A percentile compares a stretch with the other conserved stretches of the same genome.
Evolutionary conservation across 2,113 vertebrate genomes (phyloP).

Genomic region (Nothocercus nigrocapillus): DNA sequence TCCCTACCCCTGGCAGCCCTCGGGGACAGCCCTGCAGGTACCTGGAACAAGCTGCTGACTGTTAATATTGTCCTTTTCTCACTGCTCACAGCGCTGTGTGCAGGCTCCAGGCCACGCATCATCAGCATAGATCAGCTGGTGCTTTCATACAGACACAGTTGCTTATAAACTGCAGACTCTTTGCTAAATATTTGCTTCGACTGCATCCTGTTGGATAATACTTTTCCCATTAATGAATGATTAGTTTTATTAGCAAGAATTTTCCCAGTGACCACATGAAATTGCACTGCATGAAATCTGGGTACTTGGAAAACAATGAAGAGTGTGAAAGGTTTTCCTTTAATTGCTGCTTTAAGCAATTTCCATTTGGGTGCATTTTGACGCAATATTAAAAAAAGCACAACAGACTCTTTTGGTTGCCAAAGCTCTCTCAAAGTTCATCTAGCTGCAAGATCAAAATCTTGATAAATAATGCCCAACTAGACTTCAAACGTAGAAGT

Average conservation of each 20-base stretch:
- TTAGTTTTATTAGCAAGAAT: not conserved
- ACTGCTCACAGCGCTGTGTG: not conserved
- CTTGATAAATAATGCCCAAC: not conserved
- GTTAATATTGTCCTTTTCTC: accelerated
- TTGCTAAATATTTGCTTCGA: not conserved
- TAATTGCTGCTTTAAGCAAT: accelerated
- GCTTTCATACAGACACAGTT: accelerated
- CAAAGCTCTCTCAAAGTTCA: not conserved
- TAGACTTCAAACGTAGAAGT: accelerated
- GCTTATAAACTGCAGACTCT: not conserved
- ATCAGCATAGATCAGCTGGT: not conserved
- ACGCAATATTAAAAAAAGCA: not conserved
- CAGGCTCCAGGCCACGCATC: not conserved
- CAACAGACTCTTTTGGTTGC: not conserved
- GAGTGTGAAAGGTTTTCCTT: not conserved
- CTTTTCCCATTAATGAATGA: accelerated
- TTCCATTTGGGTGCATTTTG: not conserved
- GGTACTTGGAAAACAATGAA: not conserved
- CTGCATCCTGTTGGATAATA: not conserved
- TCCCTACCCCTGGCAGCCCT: not conserved
- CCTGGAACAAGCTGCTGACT: not conserved
- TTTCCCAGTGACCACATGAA: accelerated
- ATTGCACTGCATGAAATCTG: accelerated
- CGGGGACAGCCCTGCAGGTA: not conserved
- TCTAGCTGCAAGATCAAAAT: not conserved